Evolutionary conservation across 2,888 invertebrate species (phyloP).

Genomic region (Perizoma affinitatum): DNA sequence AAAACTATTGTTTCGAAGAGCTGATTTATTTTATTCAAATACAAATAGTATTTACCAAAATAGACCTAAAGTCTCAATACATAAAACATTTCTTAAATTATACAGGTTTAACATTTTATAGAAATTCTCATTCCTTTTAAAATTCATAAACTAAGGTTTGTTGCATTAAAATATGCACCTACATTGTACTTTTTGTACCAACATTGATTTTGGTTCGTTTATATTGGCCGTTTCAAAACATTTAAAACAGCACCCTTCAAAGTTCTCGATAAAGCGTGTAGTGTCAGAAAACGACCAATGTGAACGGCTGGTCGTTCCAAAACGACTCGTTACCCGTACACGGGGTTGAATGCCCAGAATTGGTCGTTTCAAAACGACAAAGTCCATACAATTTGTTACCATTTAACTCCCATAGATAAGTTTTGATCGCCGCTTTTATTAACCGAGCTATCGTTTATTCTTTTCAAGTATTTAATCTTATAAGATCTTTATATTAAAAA

Average conservation of each 20-base stretch:
- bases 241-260: not conserved
- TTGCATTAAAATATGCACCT: too few relatives aligned
- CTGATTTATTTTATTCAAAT: conserved; percentile 23
- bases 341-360: not conserved
- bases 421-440: not conserved
- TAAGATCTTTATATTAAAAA: too few relatives aligned
- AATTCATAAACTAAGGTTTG: too few relatives aligned
- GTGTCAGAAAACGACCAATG: not conserved
- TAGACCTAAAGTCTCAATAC: conserved; percentile 23
- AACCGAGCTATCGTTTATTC: too few relatives aligned
- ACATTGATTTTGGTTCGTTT: conserved; percentile 4
- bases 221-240: not conserved
- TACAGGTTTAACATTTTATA: conserved; percentile 13
- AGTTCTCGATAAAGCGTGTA: too few relatives aligned
- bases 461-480: too few relatives aligned
- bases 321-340: not conserved
- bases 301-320: not conserved
- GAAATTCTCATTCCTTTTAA: conserved; percentile 10
- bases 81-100: conserved; percentile 22
- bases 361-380: not conserved
- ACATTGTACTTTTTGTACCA: not conserved
- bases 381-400: not conserved
- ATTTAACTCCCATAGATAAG: not conserved
- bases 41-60: conserved; percentile 27
- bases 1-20: conserved; percentile 56